Conservation (phyloP, 2,113 vertebrate genomes). For the Cynoglossus semilaevis region DNA sequence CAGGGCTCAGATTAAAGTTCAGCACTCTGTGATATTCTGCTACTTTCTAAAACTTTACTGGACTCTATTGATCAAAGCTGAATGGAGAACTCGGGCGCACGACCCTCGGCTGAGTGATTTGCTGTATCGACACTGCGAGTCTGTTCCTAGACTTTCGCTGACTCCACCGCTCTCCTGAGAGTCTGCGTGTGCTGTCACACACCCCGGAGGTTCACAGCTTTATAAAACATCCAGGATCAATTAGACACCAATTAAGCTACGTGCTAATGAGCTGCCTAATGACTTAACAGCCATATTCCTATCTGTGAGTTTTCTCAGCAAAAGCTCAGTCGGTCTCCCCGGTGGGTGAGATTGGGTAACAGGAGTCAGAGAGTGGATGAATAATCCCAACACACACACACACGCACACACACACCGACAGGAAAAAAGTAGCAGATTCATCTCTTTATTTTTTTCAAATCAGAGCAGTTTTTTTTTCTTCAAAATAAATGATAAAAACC, state of each 20-base stretch:
- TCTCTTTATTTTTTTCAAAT: slow-evolving; percentile 6
- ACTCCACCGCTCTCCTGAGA: slow-evolving; percentile 23
- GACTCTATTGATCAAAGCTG: no score
- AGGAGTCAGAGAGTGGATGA: slow-evolving; percentile 22
- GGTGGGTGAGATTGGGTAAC: slow-evolving; percentile 3
- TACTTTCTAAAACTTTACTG: no score
- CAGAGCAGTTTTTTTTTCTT: slow-evolving; percentile 9
- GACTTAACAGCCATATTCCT: slow-evolving; percentile 62
- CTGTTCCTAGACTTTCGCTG: slow-evolving; percentile 18
- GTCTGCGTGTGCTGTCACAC: slow-evolving; percentile 17
- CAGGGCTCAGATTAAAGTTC: no score
- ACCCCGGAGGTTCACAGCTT: slow-evolving; percentile 50
- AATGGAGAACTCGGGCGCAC: no score
- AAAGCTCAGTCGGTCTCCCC: slow-evolving; percentile 29
- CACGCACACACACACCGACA: no score
- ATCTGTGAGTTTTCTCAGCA: slow-evolving; percentile 38
- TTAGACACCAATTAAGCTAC: slow-evolving; percentile 70
- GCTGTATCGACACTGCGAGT: slow-evolving; percentile 10
- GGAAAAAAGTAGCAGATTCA: background rate
- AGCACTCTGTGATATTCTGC: no score
- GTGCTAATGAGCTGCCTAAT: slow-evolving; percentile 66
- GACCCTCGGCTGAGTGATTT: slow-evolving; percentile 3
- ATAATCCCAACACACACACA: background rate
- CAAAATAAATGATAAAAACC: slow-evolving; percentile 11
- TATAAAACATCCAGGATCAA: slow-evolving; percentile 66